Evolutionary conservation across 2,113 vertebrate species (phyloP), one percentile per base, ranked within the genome.

Genomic region (Hiodon alosoides): DNA sequence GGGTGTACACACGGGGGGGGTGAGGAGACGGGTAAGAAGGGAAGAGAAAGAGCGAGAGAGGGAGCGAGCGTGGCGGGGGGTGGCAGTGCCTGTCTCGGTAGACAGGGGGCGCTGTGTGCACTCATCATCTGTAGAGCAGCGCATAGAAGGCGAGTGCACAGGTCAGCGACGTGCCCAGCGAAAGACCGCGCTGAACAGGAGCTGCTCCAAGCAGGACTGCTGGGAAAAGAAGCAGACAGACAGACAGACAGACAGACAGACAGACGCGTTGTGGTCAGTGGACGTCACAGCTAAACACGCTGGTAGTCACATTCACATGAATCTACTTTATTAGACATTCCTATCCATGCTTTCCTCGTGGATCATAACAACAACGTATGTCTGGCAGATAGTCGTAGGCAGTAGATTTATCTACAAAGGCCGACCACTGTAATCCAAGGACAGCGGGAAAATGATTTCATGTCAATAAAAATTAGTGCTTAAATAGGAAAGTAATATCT

Each of bases 41-140:
- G 67, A 31, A 75, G 5, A 82, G 76, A 70, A 76, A 78, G 79
- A 73, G 78, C 76, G 77, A 82, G 79, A 84, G 80, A 60, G 55
- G 17, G 61, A 81, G 76, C 14, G 58, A 31, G 48, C 51, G 59
- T 55, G 17, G 17, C 31, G 4, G 69, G 69, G 17, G 13, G 16
- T 7, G 54, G 83, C 80, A 85, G 87, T 79, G 81, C 86, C 88
- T 85, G 88, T 84, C 81, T 81, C 78, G 57, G 78, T 84, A 86
- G 85, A 86, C 79, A 74, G 82, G 76, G 74, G 80, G 61, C 46
- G 76, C n/a, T 17, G 70, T 74, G 67, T 74, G 74, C 79, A 82
- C 86, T 88, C 88, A 92, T 92, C 91, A 92, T 92, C 90, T 92
- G 85, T 84, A 86, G 79, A 90, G 81, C 54, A 84, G 79, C 69